A percentile compares a stretch with the other conserved stretches of the same genome.
These are phyloP conservation scores for Schizopygopsis malacanthus DNA, from an alignment of 2,797 vertebrate genomes.

Conservation along the genomic window DNA sequence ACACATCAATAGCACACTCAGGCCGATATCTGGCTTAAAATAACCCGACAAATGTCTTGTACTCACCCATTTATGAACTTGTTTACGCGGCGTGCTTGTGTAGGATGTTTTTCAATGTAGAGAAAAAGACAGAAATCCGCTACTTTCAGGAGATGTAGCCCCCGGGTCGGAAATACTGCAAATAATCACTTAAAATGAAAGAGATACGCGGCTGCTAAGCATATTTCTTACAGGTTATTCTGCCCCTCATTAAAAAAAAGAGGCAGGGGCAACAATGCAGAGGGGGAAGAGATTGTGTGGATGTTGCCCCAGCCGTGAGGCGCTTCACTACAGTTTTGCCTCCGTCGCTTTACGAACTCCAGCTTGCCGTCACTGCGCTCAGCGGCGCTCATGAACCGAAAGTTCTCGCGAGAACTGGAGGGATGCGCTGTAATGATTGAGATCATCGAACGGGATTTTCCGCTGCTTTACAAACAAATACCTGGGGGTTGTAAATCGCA, in stretches of 20 bases:
- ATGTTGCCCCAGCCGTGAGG: conserved; percentile 46
- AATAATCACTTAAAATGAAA: conserved; percentile 42
- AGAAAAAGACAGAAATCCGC: conserved; percentile 37
- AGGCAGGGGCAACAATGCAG: conserved; percentile 26
- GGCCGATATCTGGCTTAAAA: background rate
- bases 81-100: conserved; percentile 50
- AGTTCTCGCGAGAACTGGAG: conserved; percentile 51
- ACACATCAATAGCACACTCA: background rate
- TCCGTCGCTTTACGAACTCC: conserved; percentile 46
- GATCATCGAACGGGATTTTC: conserved; percentile 23
- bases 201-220: conserved; percentile 25
- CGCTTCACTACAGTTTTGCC: conserved; percentile 35
- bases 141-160: conserved; percentile 35
- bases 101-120: conserved; percentile 28
- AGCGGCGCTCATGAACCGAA: conserved; percentile 20
- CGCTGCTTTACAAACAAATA: background rate
- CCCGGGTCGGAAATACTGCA: conserved; percentile 33
- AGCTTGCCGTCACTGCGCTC: conserved; percentile 37
- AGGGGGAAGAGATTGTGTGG: conserved; percentile 37
- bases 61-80: conserved; percentile 66
- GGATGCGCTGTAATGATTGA: conserved; percentile 1
- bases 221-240: background rate
- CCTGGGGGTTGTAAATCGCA: background rate
- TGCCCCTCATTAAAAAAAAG: conserved; percentile 17
- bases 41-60: background rate